Conservation (phyloP, 2,888 invertebrate genomes). For the Silvanus unidentatus region DNA sequence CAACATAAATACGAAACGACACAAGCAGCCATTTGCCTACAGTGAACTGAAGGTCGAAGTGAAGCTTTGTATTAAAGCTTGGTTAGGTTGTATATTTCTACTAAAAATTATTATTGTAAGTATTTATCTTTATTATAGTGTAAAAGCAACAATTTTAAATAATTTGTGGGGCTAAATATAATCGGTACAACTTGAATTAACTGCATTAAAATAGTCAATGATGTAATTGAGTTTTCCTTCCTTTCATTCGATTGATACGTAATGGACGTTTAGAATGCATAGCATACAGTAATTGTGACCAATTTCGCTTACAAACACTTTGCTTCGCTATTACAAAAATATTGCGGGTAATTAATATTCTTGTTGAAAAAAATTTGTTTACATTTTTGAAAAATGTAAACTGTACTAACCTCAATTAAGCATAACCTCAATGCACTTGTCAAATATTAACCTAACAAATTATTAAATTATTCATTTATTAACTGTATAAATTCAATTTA, state of each 20-base stretch:
- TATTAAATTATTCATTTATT: neutral
- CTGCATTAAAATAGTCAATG: slow-evolving; percentile 6
- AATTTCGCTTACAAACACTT: slow-evolving; percentile 4
- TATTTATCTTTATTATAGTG: slow-evolving; percentile 16
- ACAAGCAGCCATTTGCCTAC: slow-evolving; percentile 39
- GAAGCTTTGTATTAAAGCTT: slow-evolving; percentile 38
- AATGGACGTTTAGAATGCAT: slow-evolving; percentile 37
- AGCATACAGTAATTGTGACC: slow-evolving; percentile 15
- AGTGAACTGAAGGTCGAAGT: slow-evolving; percentile 42
- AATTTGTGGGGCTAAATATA: neutral
- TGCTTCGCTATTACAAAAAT: slow-evolving; percentile 2
- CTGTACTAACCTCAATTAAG: slow-evolving; percentile 42
- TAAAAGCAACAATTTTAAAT: too few species aligned
- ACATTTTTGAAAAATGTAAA: slow-evolving; percentile 42
- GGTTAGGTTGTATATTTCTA: slow-evolving; percentile 45
- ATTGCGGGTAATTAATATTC: neutral
- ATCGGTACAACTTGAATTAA: neutral
- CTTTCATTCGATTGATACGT: slow-evolving; percentile 24
- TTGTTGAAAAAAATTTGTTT: slow-evolving; percentile 37
- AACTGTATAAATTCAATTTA: too few species aligned
- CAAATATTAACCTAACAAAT: slow-evolving; percentile 37
- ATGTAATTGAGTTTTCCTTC: slow-evolving; percentile 8
- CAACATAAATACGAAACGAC: slow-evolving; percentile 1
- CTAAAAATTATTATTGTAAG: slow-evolving; percentile 36
- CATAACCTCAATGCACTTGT: slow-evolving; percentile 46